Conservation (phyloP, 2,888 invertebrate species). For the Cantharis nigra region DNA sequence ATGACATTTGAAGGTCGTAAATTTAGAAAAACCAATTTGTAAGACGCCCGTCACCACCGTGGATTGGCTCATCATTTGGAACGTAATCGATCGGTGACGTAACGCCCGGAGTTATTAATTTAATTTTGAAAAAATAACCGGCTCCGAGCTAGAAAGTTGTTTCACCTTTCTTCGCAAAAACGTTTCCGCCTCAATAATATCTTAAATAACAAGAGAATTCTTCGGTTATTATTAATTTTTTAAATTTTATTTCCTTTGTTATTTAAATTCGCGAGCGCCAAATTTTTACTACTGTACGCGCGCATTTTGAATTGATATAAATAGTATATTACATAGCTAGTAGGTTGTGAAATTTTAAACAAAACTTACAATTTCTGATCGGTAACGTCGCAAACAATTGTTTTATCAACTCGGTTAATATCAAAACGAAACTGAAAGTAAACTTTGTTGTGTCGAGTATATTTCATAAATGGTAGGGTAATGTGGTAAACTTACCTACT, state of each 20-base stretch:
- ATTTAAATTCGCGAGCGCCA: not conserved
- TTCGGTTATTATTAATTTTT: not conserved
- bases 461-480: constrained; percentile 4
- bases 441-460: not conserved
- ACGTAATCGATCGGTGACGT: not conserved
- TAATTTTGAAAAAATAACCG: constrained; percentile 4
- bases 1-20: not conserved
- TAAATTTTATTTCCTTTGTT: not conserved
- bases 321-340: not conserved
- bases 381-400: not conserved
- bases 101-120: not conserved
- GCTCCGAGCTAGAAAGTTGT: constrained; percentile 13
- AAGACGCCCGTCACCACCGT: not conserved
- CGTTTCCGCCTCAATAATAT: constrained; percentile 1
- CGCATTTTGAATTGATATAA: not conserved
- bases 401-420: not conserved
- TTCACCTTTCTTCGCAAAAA: constrained; percentile 11
- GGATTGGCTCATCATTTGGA: not conserved
- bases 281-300: not conserved
- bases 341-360: not conserved
- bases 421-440: constrained; percentile 9
- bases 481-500: constrained; percentile 13
- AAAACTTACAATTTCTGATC: not conserved
- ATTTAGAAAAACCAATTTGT: not conserved
- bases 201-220: not conserved